phyloP scores from a whole-genome alignment of 2,113 vertebrate species.

The Seriola aureovittata region DNA sequence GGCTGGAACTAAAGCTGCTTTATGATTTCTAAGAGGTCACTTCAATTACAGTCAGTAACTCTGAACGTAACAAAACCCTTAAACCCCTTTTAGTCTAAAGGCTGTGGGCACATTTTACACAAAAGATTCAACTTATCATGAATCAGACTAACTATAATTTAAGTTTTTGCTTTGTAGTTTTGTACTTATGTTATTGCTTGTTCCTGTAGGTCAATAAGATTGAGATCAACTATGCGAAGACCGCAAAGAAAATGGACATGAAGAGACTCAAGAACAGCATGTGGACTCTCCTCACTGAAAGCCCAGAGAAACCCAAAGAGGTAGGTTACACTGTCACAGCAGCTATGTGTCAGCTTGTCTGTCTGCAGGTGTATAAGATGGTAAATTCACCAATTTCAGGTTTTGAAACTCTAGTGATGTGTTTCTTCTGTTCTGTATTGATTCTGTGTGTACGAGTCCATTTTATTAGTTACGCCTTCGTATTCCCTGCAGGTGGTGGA shows the following conservation, averaged over 20 bases:
- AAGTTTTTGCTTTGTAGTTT: neutral
- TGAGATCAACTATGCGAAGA: constrained; percentile 92
- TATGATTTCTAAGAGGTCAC: neutral
- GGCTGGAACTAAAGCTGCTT: neutral
- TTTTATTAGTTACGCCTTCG: constrained; percentile 7
- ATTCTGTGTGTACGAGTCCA: neutral
- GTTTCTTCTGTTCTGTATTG: constrained; percentile 2
- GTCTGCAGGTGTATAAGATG: neutral
- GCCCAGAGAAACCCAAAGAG: constrained; percentile 70
- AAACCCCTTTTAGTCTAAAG: neutral
- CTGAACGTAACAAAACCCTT: neutral
- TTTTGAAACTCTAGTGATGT: neutral
- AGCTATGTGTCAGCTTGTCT: neutral
- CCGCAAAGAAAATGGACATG: constrained; percentile 97
- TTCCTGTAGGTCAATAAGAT: constrained; percentile 89
- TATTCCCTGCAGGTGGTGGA: constrained; percentile 68
- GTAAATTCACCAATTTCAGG: neutral
- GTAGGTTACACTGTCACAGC: constrained; percentile 40
- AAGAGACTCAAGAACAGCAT: constrained; percentile 91
- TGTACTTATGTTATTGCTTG: neutral
- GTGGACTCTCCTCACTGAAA: constrained; percentile 90
- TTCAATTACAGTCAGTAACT: neutral
- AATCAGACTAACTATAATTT: neutral
- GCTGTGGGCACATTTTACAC: neutral
- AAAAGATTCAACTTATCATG: neutral